Evolutionary conservation across 1,140 invertebrate species (phyloP).

Genomic region (Scylla paramamosain): DNA sequence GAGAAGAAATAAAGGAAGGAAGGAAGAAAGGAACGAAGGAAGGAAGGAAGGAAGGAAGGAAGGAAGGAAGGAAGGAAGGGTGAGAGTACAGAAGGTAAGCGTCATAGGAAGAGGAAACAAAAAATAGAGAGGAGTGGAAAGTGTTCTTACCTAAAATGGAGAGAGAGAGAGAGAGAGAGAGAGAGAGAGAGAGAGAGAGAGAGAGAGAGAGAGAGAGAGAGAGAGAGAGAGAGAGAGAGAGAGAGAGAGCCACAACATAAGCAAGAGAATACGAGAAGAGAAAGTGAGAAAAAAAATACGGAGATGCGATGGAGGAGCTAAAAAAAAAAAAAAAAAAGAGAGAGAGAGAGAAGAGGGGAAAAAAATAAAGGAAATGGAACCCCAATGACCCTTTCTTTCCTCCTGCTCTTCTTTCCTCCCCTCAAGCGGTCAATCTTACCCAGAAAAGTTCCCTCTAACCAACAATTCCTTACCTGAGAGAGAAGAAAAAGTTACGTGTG

Average conservation of each 20-base stretch:
- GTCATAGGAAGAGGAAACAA: too few species aligned
- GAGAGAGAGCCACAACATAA: too few species aligned
- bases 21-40: too few species aligned
- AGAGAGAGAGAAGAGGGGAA: not conserved
- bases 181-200: too few species aligned
- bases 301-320: not conserved
- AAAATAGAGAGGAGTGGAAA: too few species aligned
- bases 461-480: slow-evolving; percentile 9
- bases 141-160: too few species aligned
- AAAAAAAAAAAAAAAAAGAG: not conserved
- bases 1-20: too few species aligned
- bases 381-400: not conserved
- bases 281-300: too few species aligned
- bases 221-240: too few species aligned
- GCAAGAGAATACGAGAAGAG: too few species aligned
- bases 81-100: not conserved
- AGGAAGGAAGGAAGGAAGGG: not conserved
- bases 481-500: not conserved
- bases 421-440: not conserved
- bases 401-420: not conserved
- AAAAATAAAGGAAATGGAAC: not conserved
- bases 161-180: too few species aligned
- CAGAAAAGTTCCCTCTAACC: not conserved
- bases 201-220: too few species aligned
- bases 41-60: not conserved